Conservation (phyloP, 2,113 vertebrate species). For the Pithys albifrons region DNA sequence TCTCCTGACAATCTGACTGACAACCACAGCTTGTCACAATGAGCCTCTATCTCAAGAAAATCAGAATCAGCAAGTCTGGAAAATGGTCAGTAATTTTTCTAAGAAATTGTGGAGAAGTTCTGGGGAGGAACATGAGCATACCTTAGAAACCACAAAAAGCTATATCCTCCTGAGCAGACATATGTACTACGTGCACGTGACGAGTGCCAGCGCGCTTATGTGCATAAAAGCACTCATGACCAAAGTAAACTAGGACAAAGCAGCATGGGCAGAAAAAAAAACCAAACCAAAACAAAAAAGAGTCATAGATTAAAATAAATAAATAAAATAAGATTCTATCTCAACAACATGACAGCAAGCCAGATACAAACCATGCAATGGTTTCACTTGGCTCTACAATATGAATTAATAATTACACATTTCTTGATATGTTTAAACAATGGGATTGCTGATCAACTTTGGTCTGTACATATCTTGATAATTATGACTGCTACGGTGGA, state of each 20-base stretch:
- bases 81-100: not conserved
- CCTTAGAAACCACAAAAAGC: conserved; percentile 4
- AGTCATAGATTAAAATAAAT: conserved; percentile 66
- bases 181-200: conserved; percentile 17
- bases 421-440: conserved; percentile 58
- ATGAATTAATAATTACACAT: conserved; percentile 51
- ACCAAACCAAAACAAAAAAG: not conserved
- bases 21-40: conserved; percentile 56
- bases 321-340: conserved; percentile 71
- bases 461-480: conserved; percentile 77
- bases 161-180: conserved; percentile 49
- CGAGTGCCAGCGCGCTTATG: not conserved
- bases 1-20: conserved; percentile 60
- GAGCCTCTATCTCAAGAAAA: not conserved
- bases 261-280: conserved; percentile 37
- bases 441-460: conserved; percentile 72
- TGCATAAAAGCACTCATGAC: conserved; percentile 38
- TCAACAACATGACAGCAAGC: conserved; percentile 41
- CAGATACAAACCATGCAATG: conserved; percentile 53
- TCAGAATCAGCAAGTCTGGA: not conserved
- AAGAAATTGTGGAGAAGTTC: not conserved
- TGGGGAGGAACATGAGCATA: not conserved
- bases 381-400: conserved; percentile 62
- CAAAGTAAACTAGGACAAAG: conserved; percentile 53
- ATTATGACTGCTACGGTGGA: conserved; percentile 64